These are phyloP conservation scores for Psophia crepitans DNA, from an alignment of 2,113 vertebrate genomes.

Conservation along the genomic window DNA sequence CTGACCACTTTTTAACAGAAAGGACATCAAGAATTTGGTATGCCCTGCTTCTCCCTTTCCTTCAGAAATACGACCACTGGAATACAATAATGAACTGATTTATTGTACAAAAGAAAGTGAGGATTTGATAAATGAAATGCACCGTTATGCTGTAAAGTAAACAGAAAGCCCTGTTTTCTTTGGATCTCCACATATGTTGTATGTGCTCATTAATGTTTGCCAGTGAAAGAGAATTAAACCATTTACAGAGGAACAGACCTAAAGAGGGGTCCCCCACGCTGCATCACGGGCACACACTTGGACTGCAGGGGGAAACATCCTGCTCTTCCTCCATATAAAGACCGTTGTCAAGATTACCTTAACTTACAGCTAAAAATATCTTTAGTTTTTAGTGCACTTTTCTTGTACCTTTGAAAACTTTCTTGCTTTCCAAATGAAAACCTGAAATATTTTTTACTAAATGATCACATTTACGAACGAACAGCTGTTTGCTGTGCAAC, in stretches of 20 bases:
- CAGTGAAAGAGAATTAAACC: neutral
- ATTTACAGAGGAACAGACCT: neutral
- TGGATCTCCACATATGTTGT: neutral
- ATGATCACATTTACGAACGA: neutral
- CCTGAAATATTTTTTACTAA: neutral
- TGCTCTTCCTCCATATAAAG: neutral
- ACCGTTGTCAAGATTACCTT: neutral
- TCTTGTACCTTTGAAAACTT: neutral
- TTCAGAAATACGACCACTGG: neutral
- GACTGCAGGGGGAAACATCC: neutral
- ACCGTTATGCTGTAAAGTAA: neutral
- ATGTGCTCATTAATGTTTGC: neutral
- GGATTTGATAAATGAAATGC: slow-evolving; percentile 7
- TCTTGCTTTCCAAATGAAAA: neutral
- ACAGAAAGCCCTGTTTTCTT: neutral
- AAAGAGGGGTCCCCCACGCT: neutral
- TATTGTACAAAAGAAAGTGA: neutral
- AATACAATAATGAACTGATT: neutral
- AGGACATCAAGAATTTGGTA: neutral
- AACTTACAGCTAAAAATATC: neutral
- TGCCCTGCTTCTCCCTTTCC: neutral
- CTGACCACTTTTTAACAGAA: slow-evolving; percentile 12
- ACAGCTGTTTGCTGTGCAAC: neutral
- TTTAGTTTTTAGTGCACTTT: neutral
- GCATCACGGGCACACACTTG: neutral